A percentile compares a stretch with the other conserved stretches of the same genome.
Conservation (phyloP, 2,888 invertebrate genomes). For the Papilio gigon region DNA sequence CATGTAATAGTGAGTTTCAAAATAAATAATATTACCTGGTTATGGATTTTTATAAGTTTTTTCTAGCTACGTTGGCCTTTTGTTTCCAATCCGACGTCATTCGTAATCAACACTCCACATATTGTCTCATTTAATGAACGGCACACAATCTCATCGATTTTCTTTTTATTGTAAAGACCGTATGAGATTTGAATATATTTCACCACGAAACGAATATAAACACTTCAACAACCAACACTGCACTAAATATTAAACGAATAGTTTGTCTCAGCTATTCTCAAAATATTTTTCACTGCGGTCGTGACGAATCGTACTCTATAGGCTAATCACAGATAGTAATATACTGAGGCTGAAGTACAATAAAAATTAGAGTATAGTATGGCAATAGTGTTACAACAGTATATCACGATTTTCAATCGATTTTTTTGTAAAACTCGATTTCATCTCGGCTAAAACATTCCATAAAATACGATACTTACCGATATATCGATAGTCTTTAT, state of each 20-base stretch:
- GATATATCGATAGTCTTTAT: background rate
- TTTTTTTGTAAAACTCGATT: background rate
- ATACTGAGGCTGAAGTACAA: background rate
- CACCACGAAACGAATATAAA: slow-evolving; percentile 39
- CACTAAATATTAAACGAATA: slow-evolving; percentile 47
- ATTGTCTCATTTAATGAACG: slow-evolving; percentile 62
- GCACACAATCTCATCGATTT: slow-evolving; percentile 65
- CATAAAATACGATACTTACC: background rate
- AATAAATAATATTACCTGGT: slow-evolving; percentile 59
- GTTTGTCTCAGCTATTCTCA: slow-evolving; percentile 52
- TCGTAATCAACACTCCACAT: slow-evolving; percentile 79
- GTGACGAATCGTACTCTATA: slow-evolving; percentile 46
- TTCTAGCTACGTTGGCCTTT: slow-evolving; percentile 68
- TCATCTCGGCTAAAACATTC: background rate
- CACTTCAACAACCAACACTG: slow-evolving; percentile 53
- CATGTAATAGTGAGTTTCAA: background rate
- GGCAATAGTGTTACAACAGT: background rate
- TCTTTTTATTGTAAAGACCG: slow-evolving; percentile 42
- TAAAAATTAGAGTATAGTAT: slow-evolving; percentile 17
- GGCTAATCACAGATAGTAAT: slow-evolving; percentile 41
- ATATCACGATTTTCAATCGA: background rate
- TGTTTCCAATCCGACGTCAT: slow-evolving; percentile 75
- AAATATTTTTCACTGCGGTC: slow-evolving; percentile 51
- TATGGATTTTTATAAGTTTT: slow-evolving; percentile 40
- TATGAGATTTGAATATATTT: slow-evolving; percentile 31